A percentile compares a stretch with the other conserved stretches of the same genome.
These are phyloP conservation scores for Dryococelus australis DNA, from an alignment of 2,888 invertebrate species.

Conservation along the genomic window DNA sequence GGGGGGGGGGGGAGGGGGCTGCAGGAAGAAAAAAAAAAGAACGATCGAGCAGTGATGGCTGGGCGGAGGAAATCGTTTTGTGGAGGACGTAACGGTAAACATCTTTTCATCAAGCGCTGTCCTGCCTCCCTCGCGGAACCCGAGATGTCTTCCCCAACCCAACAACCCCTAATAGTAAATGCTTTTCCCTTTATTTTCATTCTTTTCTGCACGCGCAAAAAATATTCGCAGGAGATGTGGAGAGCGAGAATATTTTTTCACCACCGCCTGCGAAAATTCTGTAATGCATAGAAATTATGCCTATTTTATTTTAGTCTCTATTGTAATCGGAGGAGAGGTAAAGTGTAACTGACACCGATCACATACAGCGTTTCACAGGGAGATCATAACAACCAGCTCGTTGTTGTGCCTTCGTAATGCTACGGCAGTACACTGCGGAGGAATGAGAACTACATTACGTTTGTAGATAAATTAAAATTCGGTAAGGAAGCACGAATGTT, in stretches of 20 bases:
- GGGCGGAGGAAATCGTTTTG: conserved; percentile 8
- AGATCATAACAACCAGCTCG: no score
- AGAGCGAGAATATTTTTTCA: not conserved
- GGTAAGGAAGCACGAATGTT: no score
- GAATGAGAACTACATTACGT: no score
- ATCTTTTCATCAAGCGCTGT: not conserved
- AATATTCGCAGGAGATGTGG: not conserved
- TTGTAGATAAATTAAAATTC: no score
- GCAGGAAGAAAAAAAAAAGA: not conserved
- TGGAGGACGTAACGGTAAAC: conserved; percentile 2
- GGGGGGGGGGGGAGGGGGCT: no score
- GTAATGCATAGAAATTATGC: not conserved
- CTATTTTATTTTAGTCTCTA: not conserved
- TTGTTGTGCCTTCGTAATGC: no score
- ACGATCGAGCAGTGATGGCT: not conserved
- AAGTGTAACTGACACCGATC: no score
- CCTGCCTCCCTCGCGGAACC: not conserved
- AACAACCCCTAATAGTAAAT: not conserved
- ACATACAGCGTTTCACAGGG: no score
- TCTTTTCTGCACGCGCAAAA: not conserved
- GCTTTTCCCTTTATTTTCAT: not conserved
- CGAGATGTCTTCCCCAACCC: conserved; percentile 12
- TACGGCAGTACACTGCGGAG: no score
- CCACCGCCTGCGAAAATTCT: no score
- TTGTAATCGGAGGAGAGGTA: not conserved